phyloP scores from a whole-genome alignment of 1,140 invertebrate species.

The Leptonema lineaticorne region DNA sequence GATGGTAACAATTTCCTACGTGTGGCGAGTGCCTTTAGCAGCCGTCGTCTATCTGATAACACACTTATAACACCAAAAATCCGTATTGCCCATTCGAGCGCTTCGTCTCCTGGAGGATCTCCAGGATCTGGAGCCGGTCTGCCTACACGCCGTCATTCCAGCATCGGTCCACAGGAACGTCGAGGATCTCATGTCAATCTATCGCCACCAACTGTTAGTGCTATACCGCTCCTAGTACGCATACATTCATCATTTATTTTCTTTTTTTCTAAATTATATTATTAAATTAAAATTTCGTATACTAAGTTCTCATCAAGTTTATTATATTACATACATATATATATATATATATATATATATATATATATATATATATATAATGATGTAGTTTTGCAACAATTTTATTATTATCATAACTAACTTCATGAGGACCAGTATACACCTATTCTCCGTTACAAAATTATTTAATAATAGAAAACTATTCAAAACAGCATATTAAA shows the following conservation, averaged over 20 bases:
- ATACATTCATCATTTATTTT: background rate
- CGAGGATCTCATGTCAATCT: slow-evolving; percentile 82
- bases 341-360: background rate
- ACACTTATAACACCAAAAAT: slow-evolving; percentile 89
- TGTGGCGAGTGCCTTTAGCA: slow-evolving; percentile 78
- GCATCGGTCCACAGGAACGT: slow-evolving; percentile 83
- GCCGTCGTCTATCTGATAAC: slow-evolving; percentile 85
- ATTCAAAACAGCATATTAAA: no score
- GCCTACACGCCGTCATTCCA: slow-evolving; percentile 83
- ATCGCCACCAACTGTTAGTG: slow-evolving; percentile 80
- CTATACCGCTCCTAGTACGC: background rate
- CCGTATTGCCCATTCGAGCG: slow-evolving; percentile 79
- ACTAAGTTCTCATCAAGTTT: background rate
- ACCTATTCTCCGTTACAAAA: no score
- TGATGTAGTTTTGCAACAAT: no score
- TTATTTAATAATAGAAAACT: no score
- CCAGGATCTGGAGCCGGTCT: slow-evolving; percentile 70
- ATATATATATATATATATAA: background rate
- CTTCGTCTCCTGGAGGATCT: slow-evolving; percentile 80
- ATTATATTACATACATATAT: background rate
- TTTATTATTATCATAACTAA: no score
- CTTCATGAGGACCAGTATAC: no score
- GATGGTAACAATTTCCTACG: slow-evolving; percentile 87
- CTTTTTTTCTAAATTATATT: background rate
- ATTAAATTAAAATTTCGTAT: background rate